Evolutionary conservation across 2,888 invertebrate species (phyloP).

Genomic region (Archaeoteleia sp.): DNA sequence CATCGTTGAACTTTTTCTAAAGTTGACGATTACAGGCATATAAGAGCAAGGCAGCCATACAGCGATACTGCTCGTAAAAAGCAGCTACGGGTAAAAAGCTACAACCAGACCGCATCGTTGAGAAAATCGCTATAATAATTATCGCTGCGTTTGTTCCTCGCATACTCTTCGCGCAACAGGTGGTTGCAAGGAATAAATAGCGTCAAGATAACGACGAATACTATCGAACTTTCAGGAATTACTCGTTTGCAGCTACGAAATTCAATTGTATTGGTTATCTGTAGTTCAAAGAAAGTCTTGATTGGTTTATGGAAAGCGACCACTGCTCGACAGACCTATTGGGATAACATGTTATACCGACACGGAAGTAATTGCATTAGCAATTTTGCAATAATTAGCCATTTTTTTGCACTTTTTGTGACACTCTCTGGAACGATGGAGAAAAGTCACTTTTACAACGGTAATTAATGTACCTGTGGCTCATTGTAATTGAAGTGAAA

Average conservation of each 20-base stretch:
- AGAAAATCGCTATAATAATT: conserved; percentile 54
- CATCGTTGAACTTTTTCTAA: conserved; percentile 17
- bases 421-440: too few species aligned
- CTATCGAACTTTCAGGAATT: conserved; percentile 50
- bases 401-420: conserved; percentile 3
- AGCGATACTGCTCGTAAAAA: conserved; percentile 47
- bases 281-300: conserved; percentile 14
- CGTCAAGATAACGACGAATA: conserved; percentile 54
- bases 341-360: conserved; percentile 1
- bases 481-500: too few species aligned
- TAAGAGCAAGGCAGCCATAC: conserved; percentile 28
- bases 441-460: too few species aligned
- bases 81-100: conserved; percentile 47
- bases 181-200: conserved; percentile 53
- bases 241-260: conserved; percentile 37
- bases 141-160: conserved; percentile 54
- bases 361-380: too few species aligned
- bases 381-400: conserved; percentile 16
- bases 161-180: conserved; percentile 54
- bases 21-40: conserved; percentile 29
- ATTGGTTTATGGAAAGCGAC: conserved; percentile 23
- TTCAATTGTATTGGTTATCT: conserved; percentile 44
- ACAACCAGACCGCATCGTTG: conserved; percentile 45
- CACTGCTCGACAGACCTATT: too few species aligned
- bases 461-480: too few species aligned